Evolutionary conservation across 2,888 invertebrate genomes (phyloP), one percentile per base, ranked within the genome.

Genomic region (Ochlodes sylvanus): DNA sequence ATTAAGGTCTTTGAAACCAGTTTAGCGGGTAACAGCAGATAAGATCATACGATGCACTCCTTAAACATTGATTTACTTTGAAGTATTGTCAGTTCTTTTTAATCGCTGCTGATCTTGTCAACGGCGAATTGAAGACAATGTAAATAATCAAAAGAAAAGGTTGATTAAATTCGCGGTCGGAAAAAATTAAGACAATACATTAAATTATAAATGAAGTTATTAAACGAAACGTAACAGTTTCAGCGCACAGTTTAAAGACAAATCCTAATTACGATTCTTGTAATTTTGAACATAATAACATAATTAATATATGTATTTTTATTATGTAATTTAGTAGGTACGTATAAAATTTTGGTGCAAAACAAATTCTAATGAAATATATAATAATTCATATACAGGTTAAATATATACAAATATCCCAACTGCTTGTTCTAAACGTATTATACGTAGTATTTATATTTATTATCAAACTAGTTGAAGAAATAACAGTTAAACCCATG

Each of bases 21-120:
- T 71, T 67, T 54, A 68, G 69, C 70, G 73, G 38, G 34, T 63
- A 50, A 75, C 71, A 74, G 71, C 71, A 77, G 75, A 78, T 75
- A 72, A 77, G 72, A 77, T 77, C 76, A 73, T 75, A 75, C 73
- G 77, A 77, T 80, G 78, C 79, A 80, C 77, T 78, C 76, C 74
- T 73, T 70, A 72, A 65, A 71, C 62, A 69, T 61, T 72, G 71
- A 74, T 74, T 72, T 70, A 74, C 62, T 57, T 63, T 42, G 57
- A 57, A 50, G 62, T 38, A 68, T 62, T 62, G 62, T 62, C 62
- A 56, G 67, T 42, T 65, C n/a, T 55, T 62, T 68, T 62, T 56
- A 55, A 68, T 68, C 62, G 67, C 34, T 38, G 56, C 19, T 44
- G 54, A 67, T 61, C n/a, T 67, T 55, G 61, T 55, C 60, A 42